Conservation (phyloP, 2,888 invertebrate species). For the Gymnosoma rotundatum region DNA sequence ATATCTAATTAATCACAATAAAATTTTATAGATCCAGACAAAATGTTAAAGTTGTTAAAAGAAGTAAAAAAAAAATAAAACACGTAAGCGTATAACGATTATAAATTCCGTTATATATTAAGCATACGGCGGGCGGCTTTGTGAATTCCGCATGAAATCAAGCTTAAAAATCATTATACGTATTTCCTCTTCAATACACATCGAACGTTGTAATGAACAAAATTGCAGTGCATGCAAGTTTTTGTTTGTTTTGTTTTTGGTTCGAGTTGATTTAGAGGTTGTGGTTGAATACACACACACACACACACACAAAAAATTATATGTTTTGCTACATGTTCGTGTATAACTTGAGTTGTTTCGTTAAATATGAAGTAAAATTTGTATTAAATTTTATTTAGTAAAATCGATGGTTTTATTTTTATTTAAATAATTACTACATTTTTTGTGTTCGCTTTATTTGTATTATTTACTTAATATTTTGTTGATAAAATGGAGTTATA, state of each 20-base stretch:
- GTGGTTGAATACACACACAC: constrained; percentile 16
- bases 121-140: constrained; percentile 49
- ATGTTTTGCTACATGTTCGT: constrained; percentile 1
- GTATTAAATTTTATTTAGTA: constrained; percentile 28
- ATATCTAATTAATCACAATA: too few species aligned
- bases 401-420: constrained; percentile 7
- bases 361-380: constrained; percentile 23
- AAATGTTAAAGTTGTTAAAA: too few species aligned
- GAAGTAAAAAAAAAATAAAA: background rate
- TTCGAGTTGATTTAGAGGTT: constrained; percentile 36
- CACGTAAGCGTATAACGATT: constrained; percentile 47
- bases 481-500: too few species aligned
- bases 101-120: constrained; percentile 13
- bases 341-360: constrained; percentile 18
- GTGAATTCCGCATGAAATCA: constrained; percentile 3
- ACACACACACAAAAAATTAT: constrained; percentile 12
- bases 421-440: background rate
- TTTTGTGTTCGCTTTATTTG: constrained; percentile 1
- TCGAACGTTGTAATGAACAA: constrained; percentile 5
- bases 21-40: too few species aligned
- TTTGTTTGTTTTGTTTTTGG: constrained; percentile 54
- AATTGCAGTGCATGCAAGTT: constrained; percentile 41
- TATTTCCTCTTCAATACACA: background rate
- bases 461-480: background rate
- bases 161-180: constrained; percentile 18